Evolutionary conservation across 2,797 vertebrate species (phyloP), one percentile per base, ranked within the genome.

Genomic region (Lithobates pipiens): DNA sequence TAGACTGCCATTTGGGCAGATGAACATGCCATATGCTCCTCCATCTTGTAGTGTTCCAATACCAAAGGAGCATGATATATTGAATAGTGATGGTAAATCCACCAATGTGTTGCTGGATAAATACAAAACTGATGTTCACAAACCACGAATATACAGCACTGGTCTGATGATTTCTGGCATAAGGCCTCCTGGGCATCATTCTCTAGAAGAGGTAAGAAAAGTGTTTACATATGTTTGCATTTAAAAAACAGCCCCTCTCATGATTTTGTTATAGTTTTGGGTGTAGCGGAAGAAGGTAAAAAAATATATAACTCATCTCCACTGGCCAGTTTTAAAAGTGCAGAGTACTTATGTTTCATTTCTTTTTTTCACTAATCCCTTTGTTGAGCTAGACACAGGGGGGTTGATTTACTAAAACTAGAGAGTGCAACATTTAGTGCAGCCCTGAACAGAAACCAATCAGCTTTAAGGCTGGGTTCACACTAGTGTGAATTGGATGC

Each of bases 71-170:
- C 92, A 94, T 79, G 94, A 94, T 68, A 92, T 80, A 0, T 74
- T 80, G 0, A 92, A 89, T 67, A 93, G 85, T 3, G 95, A 95
- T 21, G 84, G 88, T 0, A 97, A 95, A 89, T 88, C 94, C 0
- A 32, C 96, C 82, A 92, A 92, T 88, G 85, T 93, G 80, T 88
- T 97, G 3, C 96, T 95, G 0, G 96, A 99, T 82, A 98, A 96
- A 88, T 96, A 96, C 79, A 95, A 96, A 13, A 95, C 97, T 0
- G 97, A 99, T 83, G 88, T 96, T 84, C 96, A 97, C 90, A 98
- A 96, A 88, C 91, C 93, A 0, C 94, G 95, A 15, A 93, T 95
- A 88, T 95, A 94, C 78, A 93, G 94, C 73, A 90, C 95, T 10
- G 96, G 95, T 5, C 50, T 95, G 23, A 89, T 95, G 76, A 92